Percentiles rank a stretch among this genome's conserved stretches.
Conservation (phyloP, 2,888 invertebrate genomes). For the Apotomis betuletana region DNA sequence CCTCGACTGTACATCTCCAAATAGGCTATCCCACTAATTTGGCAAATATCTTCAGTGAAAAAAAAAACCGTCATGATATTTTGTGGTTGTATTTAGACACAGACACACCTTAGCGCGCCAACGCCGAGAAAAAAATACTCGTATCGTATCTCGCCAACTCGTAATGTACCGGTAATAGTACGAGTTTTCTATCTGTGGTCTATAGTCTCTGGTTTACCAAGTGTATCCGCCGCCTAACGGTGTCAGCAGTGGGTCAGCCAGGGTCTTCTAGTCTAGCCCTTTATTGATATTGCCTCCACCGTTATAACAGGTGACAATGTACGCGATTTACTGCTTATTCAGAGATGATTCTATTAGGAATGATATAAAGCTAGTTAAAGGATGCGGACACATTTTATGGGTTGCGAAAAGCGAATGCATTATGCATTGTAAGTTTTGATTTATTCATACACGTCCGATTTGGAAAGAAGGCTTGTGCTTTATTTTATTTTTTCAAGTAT, state of each 20-base stretch:
- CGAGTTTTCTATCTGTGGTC: too few relatives aligned
- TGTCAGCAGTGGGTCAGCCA: slow-evolving; percentile 20
- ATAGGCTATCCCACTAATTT: too few relatives aligned
- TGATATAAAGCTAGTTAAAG: slow-evolving; percentile 13
- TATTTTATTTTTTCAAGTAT: too few relatives aligned
- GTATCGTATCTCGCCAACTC: too few relatives aligned
- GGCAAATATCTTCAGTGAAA: too few relatives aligned
- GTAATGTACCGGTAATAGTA: too few relatives aligned
- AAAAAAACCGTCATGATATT: too few relatives aligned
- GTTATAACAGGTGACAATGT: slow-evolving; percentile 42
- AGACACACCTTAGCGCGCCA: too few relatives aligned
- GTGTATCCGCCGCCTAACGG: slow-evolving; percentile 36
- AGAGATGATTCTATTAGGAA: slow-evolving; percentile 21
- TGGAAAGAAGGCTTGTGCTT: background rate
- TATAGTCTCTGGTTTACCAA: slow-evolving; percentile 4
- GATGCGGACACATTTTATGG: background rate
- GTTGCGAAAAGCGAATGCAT: background rate
- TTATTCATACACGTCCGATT: background rate
- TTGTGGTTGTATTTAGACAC: too few relatives aligned
- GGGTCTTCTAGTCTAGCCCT: slow-evolving; percentile 27
- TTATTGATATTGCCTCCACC: slow-evolving; percentile 44
- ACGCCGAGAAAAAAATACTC: too few relatives aligned
- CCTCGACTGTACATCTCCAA: too few relatives aligned
- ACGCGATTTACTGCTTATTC: slow-evolving; percentile 22
- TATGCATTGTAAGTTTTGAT: background rate